Base-by-base conservation (phyloP, 2,888 invertebrate species). In the Cantharis rustica region DNA sequence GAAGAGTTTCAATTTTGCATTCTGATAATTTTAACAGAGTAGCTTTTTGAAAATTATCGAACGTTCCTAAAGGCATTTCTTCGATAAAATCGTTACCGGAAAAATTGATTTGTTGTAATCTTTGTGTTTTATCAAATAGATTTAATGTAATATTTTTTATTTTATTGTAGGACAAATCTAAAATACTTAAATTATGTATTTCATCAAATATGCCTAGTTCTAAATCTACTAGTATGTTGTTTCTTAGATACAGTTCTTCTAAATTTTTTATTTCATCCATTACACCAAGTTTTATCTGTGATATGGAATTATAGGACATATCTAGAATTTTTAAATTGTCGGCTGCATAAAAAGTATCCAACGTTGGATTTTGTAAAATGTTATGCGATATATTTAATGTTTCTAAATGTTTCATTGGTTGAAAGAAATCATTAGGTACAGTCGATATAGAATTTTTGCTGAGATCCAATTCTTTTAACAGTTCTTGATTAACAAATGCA, bases 181-280 rank as follows among this genome's bases (percentile, higher is more conserved):
- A 47, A 26, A 64, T 27, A 63, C 70, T 61, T 27, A 84, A 75
- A 17, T 79, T 73, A 2, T 69, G 64, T 47, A 79, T 73, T 63
- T 79, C 71, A 76, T 84, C 84, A 26, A 84, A 82, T 23, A 80
- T 62, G 11, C 82, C 83, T 10, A 80, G 27, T 66, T 73, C 31
- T 10, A 84, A 68, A 13, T 17, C 16, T 13, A 68, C 26, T 47
- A 84, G 64, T 10, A 70, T 73, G 69, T 84, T 84, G 31, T 81
- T 62, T 69, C 76, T 78, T 61, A 83, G 75, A 73, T 77, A 75
- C 47, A 83, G 75, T 26, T 70, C 64, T 71, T 72, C 71, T 47
- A 83, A 69, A 23, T 76, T 75, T 70, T 66, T 72, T 68, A 80
- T 71, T 61, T 78, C 74, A 68, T 82, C 82, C 27, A 83, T 73